Evolutionary conservation across 2,797 vertebrate genomes (phyloP).

Genomic region (Sternarchorhynchus goeldii): DNA sequence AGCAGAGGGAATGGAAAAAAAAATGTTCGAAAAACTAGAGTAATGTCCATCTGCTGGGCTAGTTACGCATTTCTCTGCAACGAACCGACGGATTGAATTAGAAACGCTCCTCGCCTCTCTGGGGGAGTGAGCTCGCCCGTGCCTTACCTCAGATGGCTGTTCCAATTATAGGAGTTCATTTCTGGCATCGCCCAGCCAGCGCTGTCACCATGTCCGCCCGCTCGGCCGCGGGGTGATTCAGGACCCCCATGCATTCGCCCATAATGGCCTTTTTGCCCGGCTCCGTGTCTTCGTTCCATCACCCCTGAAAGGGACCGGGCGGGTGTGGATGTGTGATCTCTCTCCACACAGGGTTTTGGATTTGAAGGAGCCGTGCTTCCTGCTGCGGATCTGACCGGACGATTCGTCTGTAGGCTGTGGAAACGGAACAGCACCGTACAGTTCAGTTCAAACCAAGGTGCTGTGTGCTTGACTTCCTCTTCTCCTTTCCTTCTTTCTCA

Average conservation of each 20-base stretch:
- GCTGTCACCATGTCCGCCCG: neutral
- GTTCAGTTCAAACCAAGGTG: slow-evolving; percentile 8
- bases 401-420: slow-evolving; percentile 23
- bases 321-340: neutral
- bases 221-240: neutral
- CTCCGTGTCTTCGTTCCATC: neutral
- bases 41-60: slow-evolving; percentile 42
- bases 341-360: neutral
- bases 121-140: neutral
- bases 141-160: neutral
- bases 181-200: neutral
- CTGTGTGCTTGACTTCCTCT: neutral
- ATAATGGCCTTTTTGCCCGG: neutral
- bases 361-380: slow-evolving; percentile 14
- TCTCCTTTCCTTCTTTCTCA: neutral
- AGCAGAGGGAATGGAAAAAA: neutral
- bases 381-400: slow-evolving; percentile 32
- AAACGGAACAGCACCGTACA: slow-evolving; percentile 29
- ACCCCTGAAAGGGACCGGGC: slow-evolving; percentile 6
- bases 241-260: neutral
- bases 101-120: slow-evolving; percentile 5
- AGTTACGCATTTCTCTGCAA: slow-evolving; percentile 27
- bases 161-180: too few relatives aligned
- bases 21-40: slow-evolving; percentile 13
- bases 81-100: slow-evolving; percentile 39